A percentile compares a stretch with the other conserved stretches of the same genome.
Conservation (phyloP, 2,113 vertebrate genomes). For the Dicerorhinus sumatrensis region DNA sequence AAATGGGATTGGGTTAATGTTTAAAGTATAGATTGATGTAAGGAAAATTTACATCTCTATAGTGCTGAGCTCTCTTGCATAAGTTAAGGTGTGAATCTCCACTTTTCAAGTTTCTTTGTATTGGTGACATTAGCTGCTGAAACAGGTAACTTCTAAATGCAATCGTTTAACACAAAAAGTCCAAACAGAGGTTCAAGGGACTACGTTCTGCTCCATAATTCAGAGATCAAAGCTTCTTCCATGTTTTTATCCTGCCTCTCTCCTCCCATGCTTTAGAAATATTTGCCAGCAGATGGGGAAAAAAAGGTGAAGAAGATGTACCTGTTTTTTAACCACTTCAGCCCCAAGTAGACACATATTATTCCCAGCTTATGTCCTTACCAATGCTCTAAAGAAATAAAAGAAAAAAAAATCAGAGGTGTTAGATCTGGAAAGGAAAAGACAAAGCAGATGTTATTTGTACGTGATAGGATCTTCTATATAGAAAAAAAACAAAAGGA, state of each 20-base stretch:
- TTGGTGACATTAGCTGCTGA: not conserved
- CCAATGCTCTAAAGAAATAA: not conserved
- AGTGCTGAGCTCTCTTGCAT: not conserved
- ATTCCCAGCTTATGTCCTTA: not conserved
- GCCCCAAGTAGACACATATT: not conserved
- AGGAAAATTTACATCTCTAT: not conserved
- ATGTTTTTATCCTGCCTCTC: not conserved
- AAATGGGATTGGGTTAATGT: not conserved
- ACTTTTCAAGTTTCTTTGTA: not conserved
- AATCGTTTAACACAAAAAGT: not conserved
- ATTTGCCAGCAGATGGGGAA: not conserved
- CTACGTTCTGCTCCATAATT: not conserved
- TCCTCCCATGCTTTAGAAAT: not conserved
- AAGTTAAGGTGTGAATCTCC: not conserved
- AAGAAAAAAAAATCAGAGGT: not conserved
- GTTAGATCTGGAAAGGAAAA: not conserved
- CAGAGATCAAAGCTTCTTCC: not conserved
- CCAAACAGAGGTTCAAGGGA: no score
- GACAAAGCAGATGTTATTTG: not conserved
- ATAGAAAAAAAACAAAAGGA: not conserved
- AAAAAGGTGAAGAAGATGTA: not conserved
- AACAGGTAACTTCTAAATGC: not conserved
- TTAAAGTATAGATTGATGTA: not conserved
- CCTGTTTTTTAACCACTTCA: not conserved
- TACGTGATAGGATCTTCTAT: not conserved